Percentiles rank a stretch among this genome's conserved stretches.
phyloP scores from a whole-genome alignment of 2,797 vertebrate genomes.

The Picus viridis region DNA sequence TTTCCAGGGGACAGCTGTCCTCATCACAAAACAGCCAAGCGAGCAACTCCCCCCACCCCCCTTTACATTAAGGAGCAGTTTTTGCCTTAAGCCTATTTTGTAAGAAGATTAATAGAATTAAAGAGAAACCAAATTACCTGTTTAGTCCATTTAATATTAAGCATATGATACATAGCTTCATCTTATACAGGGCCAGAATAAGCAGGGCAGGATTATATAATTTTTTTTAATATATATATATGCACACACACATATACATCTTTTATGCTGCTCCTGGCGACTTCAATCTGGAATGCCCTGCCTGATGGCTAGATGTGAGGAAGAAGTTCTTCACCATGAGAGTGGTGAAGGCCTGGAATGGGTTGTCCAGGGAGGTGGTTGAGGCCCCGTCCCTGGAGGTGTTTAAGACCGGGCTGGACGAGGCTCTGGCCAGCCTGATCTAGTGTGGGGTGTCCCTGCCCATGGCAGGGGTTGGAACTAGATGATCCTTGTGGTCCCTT shows the following conservation, averaged over 20 bases:
- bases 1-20: neutral
- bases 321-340: too few species aligned
- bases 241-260: too few species aligned
- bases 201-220: neutral
- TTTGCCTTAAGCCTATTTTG: slow-evolving; percentile 45
- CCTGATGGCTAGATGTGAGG: too few species aligned
- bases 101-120: slow-evolving; percentile 55
- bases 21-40: neutral
- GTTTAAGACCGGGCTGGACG: too few species aligned
- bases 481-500: too few species aligned
- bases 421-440: too few species aligned
- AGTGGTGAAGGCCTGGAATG: too few species aligned
- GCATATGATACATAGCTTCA: neutral
- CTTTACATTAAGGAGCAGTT: neutral
- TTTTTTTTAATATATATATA: too few species aligned
- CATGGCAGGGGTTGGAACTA: too few species aligned
- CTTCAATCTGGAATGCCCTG: neutral
- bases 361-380: too few species aligned
- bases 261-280: neutral
- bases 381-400: too few species aligned
- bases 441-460: too few species aligned
- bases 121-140: slow-evolving; percentile 16
- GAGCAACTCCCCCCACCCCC: accelerated
- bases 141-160: slow-evolving; percentile 7
- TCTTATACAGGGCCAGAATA: neutral